phyloP scores from a whole-genome alignment of 2,797 vertebrate genomes.

The Distichodus sexfasciatus region DNA sequence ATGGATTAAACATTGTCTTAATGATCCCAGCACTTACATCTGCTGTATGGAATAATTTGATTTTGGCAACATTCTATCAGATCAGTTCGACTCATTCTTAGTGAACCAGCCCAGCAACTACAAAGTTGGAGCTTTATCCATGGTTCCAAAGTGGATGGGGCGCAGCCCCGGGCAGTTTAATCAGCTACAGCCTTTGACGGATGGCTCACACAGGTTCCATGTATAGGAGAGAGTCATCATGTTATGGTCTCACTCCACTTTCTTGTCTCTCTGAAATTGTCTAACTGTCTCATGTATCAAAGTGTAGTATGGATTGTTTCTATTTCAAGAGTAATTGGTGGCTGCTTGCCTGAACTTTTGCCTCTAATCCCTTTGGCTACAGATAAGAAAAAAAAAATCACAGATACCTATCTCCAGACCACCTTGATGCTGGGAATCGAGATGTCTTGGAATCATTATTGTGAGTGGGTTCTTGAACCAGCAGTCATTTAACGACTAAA shows the following conservation, averaged over 20 bases:
- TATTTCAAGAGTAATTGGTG: conserved; percentile 53
- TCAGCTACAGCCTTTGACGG: conserved; percentile 26
- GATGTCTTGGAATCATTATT: conserved; percentile 28
- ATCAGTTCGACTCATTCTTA: not conserved
- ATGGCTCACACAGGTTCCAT: conserved; percentile 28
- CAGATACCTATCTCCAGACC: conserved; percentile 58
- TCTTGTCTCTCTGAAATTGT: conserved; percentile 35
- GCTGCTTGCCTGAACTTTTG: conserved; percentile 47
- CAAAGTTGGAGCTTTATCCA: conserved; percentile 1
- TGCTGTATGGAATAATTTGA: not conserved
- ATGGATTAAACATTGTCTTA: not conserved
- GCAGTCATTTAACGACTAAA: not conserved
- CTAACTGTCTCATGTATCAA: conserved; percentile 33
- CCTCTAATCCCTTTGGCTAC: conserved; percentile 63
- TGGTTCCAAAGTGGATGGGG: conserved; percentile 13
- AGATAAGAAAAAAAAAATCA: conserved; percentile 58
- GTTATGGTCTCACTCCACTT: conserved; percentile 13
- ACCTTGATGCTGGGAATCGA: conserved; percentile 57
- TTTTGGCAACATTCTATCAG: not conserved
- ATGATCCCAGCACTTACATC: too few relatives aligned
- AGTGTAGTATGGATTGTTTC: conserved; percentile 50
- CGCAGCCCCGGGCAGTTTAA: conserved; percentile 4
- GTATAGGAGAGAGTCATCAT: conserved; percentile 10
- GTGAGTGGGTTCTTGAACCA: conserved; percentile 13
- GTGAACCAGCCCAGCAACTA: not conserved